Evolutionary conservation across 2,113 vertebrate species (phyloP).

Genomic region (Melospiza georgiana): DNA sequence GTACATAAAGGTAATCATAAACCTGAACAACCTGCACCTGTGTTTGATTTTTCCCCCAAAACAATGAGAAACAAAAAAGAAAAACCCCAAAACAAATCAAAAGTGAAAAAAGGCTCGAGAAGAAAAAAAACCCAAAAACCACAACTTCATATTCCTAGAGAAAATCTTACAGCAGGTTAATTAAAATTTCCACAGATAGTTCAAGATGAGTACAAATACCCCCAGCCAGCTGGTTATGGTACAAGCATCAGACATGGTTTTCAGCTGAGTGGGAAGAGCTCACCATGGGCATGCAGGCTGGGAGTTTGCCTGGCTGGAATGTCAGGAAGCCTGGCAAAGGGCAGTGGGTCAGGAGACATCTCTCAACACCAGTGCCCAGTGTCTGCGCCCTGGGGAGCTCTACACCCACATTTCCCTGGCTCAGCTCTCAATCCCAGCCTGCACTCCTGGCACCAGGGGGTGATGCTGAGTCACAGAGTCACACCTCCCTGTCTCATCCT

Average conservation of each 20-base stretch:
- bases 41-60: conserved; percentile 28
- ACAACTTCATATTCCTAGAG: conserved; percentile 21
- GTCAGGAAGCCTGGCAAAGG: background rate
- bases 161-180: conserved; percentile 40
- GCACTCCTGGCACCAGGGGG: background rate
- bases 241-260: background rate
- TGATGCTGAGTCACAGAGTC: background rate
- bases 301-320: background rate
- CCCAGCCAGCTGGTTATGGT: background rate
- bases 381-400: background rate
- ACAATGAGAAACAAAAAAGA: conserved; percentile 33
- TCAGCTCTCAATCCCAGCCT: background rate
- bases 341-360: background rate
- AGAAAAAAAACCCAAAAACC: background rate
- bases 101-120: conserved; percentile 36
- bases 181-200: conserved; percentile 47
- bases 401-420: background rate
- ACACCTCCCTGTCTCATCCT: background rate
- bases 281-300: background rate
- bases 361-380: background rate
- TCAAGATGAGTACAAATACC: conserved; percentile 38
- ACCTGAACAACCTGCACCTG: conserved; percentile 62
- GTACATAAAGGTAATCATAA: conserved; percentile 68
- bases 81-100: conserved; percentile 25
- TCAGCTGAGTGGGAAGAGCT: background rate